Evolutionary conservation across 37 sponge, comb jelly and placozoan genomes (phyloP), one percentile per base, ranked within the genome.

Genomic region (Bolinopsis microptera): DNA sequence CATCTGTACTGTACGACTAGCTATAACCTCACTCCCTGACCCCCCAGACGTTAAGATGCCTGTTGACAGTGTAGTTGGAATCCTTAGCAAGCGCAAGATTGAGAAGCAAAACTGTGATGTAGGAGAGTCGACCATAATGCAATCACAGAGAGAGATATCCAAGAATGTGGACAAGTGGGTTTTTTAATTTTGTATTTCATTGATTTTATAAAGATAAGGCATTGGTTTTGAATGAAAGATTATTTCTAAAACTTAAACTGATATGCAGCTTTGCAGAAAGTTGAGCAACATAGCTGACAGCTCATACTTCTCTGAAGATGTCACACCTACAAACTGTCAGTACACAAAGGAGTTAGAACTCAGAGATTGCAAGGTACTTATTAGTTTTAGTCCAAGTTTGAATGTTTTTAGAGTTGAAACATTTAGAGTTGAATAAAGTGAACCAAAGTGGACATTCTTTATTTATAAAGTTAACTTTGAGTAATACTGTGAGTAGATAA

Each of bases 271-370:
- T n/a, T n/a, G n/a, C n/a, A 48, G 61, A 48, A 13, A 18, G 13
- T 13, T 48, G 13, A 48, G 61, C 13, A 13, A 48, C 13, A 13
- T 48, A 48, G 9, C 61, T 18, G 61, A 48, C 13, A 48, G 61
- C 61, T 48, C 61, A 5, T 48, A 48, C 61, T 48, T 48, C 61
- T 13, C 61, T 48, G 61, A 48, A 13, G 61, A 48, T 48, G 75
- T 30, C 31, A 23, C 75, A 27, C 41, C 90, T 13, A 27, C 26
- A 39, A 13, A 40, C 8, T 86, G 90, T 38, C 90, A 86, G 61
- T 86, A 39, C 61, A 41, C 90, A 3, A 86, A 86, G 30, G 90
- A 86, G 28, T 86, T 86, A 38, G 41, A 39, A 22, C 2, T 41
- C 0, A 38, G 26, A n/a, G 28, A 39, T 21, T 77, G 32, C 80